Percentiles rank a stretch among this genome's conserved stretches.
Conservation (phyloP, 1,140 invertebrate species). For the Papilio polyxenes region DNA sequence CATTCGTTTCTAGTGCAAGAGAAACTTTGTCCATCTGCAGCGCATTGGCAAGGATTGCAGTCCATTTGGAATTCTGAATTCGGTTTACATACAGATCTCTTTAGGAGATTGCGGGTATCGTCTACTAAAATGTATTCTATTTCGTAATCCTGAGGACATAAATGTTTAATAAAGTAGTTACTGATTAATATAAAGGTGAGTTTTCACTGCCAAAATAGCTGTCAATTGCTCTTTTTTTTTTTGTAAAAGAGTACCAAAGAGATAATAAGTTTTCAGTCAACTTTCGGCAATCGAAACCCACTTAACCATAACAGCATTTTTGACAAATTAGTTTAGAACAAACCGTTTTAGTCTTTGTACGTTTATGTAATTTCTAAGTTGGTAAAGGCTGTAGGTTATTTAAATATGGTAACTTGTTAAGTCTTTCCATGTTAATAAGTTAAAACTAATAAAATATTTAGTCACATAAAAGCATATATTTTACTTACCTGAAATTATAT, state of each 20-base stretch:
- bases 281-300: too few species aligned
- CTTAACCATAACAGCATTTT: too few species aligned
- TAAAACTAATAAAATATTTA: constrained; percentile 1
- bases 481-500: constrained; percentile 32
- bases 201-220: too few species aligned
- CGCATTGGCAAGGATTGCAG: constrained; percentile 72
- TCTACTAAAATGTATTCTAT: constrained; percentile 31
- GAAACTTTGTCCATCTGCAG: constrained; percentile 58
- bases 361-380: not conserved
- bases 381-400: not conserved
- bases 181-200: not conserved
- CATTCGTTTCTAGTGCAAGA: constrained; percentile 68
- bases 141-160: constrained; percentile 27
- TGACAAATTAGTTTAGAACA: not conserved
- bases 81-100: constrained; percentile 59
- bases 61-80: constrained; percentile 59
- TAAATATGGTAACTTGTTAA: not conserved
- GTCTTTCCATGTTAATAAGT: not conserved
- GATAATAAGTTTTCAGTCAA: too few species aligned
- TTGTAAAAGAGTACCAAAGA: too few species aligned
- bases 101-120: constrained; percentile 25
- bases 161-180: not conserved
- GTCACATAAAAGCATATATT: constrained; percentile 22
- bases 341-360: not conserved
- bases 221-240: too few species aligned